Evolutionary conservation across 2,888 invertebrate species (phyloP).

Genomic region (Colletes collaris): DNA sequence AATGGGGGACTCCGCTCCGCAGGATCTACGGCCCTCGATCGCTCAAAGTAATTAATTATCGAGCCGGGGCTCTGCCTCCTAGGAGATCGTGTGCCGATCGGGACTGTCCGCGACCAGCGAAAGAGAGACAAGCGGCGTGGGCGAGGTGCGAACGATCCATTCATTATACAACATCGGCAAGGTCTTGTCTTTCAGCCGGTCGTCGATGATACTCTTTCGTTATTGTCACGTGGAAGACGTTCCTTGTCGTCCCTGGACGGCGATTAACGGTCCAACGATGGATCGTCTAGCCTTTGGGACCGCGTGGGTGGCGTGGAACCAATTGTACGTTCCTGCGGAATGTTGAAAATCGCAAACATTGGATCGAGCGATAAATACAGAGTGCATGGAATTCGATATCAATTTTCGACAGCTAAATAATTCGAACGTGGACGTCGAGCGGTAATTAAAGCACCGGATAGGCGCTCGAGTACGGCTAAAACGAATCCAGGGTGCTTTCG

Average conservation of each 20-base stretch:
- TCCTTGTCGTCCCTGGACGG: conserved; percentile 42
- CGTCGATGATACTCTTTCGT: conserved; percentile 60
- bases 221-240: conserved; percentile 58
- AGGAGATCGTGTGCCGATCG: conserved; percentile 69
- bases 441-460: background rate
- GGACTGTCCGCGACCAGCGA: conserved; percentile 42
- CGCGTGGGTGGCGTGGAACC: conserved; percentile 8
- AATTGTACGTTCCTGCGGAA: background rate
- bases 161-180: conserved; percentile 72
- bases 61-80: conserved; percentile 56
- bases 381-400: too few species aligned
- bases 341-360: background rate
- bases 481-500: conserved; percentile 5
- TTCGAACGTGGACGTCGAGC: too few species aligned
- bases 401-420: too few species aligned
- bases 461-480: background rate
- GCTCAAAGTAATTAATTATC: conserved; percentile 72
- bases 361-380: too few species aligned
- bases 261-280: conserved; percentile 62
- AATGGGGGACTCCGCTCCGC: conserved; percentile 62
- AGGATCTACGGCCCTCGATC: conserved; percentile 71
- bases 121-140: conserved; percentile 67
- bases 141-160: conserved; percentile 78
- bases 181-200: conserved; percentile 55
- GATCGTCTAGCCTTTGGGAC: conserved; percentile 46